A percentile compares a stretch with the other conserved stretches of the same genome.
Evolutionary conservation across 1,140 invertebrate genomes (phyloP).

Genomic region (Aphidius gifuensis): DNA sequence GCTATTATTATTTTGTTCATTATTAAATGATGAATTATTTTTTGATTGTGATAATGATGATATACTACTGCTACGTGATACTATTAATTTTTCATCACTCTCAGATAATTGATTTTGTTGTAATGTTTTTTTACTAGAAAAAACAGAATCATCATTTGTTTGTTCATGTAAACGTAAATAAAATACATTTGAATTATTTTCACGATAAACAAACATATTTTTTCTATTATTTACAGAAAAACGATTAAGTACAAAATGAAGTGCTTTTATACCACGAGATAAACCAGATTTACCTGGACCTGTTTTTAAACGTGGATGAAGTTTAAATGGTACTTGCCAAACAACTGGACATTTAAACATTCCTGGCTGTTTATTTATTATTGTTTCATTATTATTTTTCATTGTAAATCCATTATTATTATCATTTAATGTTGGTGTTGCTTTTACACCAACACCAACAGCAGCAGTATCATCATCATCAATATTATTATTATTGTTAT

Average conservation of each 20-base stretch:
- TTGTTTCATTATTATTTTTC: constrained; percentile 26
- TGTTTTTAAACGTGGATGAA: constrained; percentile 73
- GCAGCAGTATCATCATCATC: no score
- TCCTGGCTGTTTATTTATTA: constrained; percentile 55
- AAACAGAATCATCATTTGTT: constrained; percentile 38
- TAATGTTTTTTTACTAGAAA: constrained; percentile 6
- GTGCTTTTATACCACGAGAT: constrained; percentile 63
- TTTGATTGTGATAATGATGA: constrained; percentile 48
- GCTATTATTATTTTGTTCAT: constrained; percentile 31
- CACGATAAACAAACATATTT: constrained; percentile 80
- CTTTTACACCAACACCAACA: no score
- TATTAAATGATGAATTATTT: constrained; percentile 29
- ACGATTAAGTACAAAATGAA: constrained; percentile 67
- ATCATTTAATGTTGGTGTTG: no score
- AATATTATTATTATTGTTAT: constrained; percentile 26
- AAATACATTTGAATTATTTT: constrained; percentile 67
- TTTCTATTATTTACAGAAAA: constrained; percentile 73
- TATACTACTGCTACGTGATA: constrained; percentile 50
- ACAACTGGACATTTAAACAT: constrained; percentile 72
- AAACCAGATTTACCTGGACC: constrained; percentile 61
- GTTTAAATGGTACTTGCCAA: constrained; percentile 68
- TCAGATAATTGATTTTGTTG: constrained; percentile 51
- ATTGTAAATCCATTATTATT: constrained; percentile 24
- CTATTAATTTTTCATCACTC: constrained; percentile 50
- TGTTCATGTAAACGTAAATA: constrained; percentile 61